Percentiles rank a stretch among this genome's conserved stretches.
phyloP scores from a whole-genome alignment of 2,797 vertebrate genomes.

The Sebastiscus tertius region DNA sequence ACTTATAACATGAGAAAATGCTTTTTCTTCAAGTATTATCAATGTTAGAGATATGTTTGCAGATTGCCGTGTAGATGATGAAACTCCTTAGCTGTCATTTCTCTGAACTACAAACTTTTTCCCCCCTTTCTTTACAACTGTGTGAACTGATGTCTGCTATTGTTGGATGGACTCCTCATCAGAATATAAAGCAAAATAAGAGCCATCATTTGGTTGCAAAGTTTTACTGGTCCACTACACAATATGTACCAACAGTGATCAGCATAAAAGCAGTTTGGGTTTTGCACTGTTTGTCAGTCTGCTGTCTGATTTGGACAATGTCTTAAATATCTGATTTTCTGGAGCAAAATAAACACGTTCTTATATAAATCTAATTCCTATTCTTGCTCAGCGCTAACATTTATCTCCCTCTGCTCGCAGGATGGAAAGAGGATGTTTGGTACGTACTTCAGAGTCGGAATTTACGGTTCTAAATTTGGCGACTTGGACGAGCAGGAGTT shows the following conservation, averaged over 20 bases:
- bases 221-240: not conserved
- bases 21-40: not conserved
- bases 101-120: not conserved
- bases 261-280: not conserved
- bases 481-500: slow-evolving; percentile 99
- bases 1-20: not conserved
- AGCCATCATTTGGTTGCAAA: not conserved
- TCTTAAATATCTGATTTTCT: not conserved
- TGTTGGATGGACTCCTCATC: not conserved
- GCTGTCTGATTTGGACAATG: not conserved
- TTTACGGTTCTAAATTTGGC: slow-evolving; percentile 97
- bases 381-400: not conserved
- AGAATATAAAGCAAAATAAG: not conserved
- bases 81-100: not conserved
- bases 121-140: not conserved
- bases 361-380: not conserved
- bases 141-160: not conserved
- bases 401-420: slow-evolving; percentile 71
- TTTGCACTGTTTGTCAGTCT: not conserved
- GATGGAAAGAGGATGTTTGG: slow-evolving; percentile 99
- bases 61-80: not conserved
- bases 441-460: slow-evolving; percentile 97
- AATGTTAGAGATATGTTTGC: not conserved
- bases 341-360: not conserved
- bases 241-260: not conserved